phyloP scores from a whole-genome alignment of 2,888 invertebrate genomes.

The Lymantria dispar region DNA sequence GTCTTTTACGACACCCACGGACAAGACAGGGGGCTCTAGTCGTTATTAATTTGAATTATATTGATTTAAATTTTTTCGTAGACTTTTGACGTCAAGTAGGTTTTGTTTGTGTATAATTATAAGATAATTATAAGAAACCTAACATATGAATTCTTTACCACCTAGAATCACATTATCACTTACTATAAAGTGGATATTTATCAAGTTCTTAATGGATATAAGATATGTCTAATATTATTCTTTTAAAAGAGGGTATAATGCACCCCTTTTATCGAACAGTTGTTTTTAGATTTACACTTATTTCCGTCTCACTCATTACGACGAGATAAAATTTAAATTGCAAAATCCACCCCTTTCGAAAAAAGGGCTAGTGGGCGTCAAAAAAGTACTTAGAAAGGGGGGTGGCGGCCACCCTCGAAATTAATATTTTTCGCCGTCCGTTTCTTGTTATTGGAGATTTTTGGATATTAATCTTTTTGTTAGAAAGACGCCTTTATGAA shows the following conservation, averaged over 20 bases:
- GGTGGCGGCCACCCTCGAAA: constrained; percentile 43
- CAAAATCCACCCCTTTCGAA: constrained; percentile 64
- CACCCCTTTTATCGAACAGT: constrained; percentile 10
- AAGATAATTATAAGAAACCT: no score
- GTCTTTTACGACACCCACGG: no score
- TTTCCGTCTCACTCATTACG: constrained; percentile 62
- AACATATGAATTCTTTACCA: no score
- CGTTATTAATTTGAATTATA: no score
- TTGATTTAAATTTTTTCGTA: no score
- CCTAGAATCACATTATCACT: no score
- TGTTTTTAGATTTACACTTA: constrained; percentile 30
- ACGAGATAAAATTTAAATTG: constrained; percentile 78
- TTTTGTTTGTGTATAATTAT: no score
- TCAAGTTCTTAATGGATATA: no score
- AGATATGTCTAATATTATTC: no score
- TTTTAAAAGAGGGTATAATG: constrained; percentile 2
- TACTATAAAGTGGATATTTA: no score
- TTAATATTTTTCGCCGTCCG: constrained; percentile 64
- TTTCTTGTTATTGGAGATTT: constrained; percentile 47
- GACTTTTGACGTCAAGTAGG: no score
- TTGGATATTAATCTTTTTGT: constrained; percentile 27
- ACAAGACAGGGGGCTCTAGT: no score
- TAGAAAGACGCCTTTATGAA: constrained; percentile 3
- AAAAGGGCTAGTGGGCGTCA: constrained; percentile 73
- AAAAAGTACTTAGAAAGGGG: constrained; percentile 60